These are phyloP conservation scores for Heliconius erato DNA, from an alignment of 2,888 invertebrate species.

Conservation along the genomic window DNA sequence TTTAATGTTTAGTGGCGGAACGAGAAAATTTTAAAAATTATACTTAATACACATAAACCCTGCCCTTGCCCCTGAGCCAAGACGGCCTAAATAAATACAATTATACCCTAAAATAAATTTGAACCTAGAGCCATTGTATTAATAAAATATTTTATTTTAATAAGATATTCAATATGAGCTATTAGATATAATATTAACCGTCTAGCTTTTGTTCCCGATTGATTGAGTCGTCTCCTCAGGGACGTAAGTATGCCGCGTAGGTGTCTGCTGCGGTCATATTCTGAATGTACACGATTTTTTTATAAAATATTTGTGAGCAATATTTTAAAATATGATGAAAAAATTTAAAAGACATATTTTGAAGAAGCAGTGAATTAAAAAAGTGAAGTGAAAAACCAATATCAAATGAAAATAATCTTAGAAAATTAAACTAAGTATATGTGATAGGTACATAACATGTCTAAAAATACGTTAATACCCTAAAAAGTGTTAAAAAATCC, in stretches of 20 bases:
- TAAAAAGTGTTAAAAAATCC: too few species aligned
- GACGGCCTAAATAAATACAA: too few species aligned
- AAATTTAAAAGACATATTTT: too few species aligned
- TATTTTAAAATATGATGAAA: too few species aligned
- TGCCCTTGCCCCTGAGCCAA: too few species aligned
- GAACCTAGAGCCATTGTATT: neutral
- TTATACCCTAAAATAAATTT: neutral
- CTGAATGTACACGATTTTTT: slow-evolving; percentile 4
- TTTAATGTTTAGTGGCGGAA: too few species aligned
- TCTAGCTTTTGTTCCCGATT: slow-evolving; percentile 54
- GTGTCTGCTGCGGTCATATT: slow-evolving; percentile 47
- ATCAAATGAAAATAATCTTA: neutral
- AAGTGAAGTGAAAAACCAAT: neutral
- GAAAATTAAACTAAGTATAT: neutral
- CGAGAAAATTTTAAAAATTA: too few species aligned
- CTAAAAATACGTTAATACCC: too few species aligned
- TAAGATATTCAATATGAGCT: neutral
- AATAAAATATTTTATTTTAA: neutral
- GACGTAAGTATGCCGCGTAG: slow-evolving; percentile 45
- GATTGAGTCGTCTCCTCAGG: slow-evolving; percentile 56
- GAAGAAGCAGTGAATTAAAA: too few species aligned
- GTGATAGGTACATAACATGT: too few species aligned
- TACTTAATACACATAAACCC: too few species aligned
- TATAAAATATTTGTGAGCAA: too few species aligned
- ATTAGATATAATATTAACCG: slow-evolving; percentile 54